Evolutionary conservation across 2,797 vertebrate genomes (phyloP).

Genomic region (Zalophus californianus): DNA sequence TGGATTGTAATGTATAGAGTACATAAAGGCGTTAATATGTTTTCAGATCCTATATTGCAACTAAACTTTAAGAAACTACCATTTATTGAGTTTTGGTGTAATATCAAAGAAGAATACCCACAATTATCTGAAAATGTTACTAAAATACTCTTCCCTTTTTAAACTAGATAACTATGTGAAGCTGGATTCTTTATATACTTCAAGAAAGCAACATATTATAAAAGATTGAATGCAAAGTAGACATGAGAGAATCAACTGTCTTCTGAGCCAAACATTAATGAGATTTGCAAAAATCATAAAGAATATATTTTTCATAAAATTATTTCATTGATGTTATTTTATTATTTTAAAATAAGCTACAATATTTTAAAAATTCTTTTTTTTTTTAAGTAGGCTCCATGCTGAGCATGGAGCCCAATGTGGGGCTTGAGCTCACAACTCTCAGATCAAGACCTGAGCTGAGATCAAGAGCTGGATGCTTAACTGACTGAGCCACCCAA

Average conservation of each 20-base stretch:
- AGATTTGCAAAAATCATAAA: background rate
- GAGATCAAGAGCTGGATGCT: background rate
- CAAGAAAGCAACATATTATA: background rate
- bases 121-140: background rate
- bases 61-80: background rate
- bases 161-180: background rate
- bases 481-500: background rate
- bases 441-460: background rate
- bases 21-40: background rate
- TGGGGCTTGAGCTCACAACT: background rate
- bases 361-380: background rate
- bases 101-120: background rate
- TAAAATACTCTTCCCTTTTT: conserved; percentile 16
- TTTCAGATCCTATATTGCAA: background rate
- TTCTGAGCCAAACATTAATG: background rate
- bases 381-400: background rate
- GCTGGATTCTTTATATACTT: background rate
- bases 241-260: background rate
- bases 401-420: background rate
- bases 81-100: background rate
- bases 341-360: background rate
- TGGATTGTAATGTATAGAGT: background rate
- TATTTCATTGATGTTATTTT: background rate
- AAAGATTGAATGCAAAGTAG: background rate
- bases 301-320: background rate